These are phyloP conservation scores for Petromus typicus DNA, from an alignment of 2,113 vertebrate species.

Conservation along the genomic window DNA sequence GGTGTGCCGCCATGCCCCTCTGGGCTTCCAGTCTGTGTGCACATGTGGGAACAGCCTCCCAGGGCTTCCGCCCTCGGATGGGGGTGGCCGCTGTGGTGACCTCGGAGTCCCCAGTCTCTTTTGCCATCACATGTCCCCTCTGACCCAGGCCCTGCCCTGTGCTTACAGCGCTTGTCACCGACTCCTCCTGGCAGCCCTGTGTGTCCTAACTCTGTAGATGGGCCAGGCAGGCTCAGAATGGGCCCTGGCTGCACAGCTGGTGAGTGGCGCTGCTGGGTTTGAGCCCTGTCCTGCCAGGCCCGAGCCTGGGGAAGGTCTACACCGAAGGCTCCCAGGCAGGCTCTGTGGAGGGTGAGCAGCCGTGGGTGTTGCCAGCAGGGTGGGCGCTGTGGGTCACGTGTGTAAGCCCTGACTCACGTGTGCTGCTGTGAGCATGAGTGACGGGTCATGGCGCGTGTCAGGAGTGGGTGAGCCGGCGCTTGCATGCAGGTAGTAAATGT, in stretches of 20 bases:
- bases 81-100: background rate
- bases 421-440: background rate
- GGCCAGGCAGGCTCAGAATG: background rate
- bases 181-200: background rate
- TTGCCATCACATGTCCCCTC: rapidly evolving
- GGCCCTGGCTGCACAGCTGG: background rate
- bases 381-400: background rate
- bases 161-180: rapidly evolving
- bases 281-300: background rate
- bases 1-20: background rate
- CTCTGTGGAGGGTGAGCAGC: rapidly evolving
- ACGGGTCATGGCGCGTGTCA: background rate
- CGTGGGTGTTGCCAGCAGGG: background rate
- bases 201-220: background rate
- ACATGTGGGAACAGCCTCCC: rapidly evolving
- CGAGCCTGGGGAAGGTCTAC: background rate
- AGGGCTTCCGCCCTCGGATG: background rate
- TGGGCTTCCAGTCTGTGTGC: background rate
- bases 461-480: slow-evolving; percentile 34
- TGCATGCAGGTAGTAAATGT: background rate
- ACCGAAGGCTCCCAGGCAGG: background rate
- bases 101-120: background rate
- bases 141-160: background rate
- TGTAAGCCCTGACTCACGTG: background rate
- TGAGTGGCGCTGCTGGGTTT: background rate